Evolutionary conservation across 2,888 invertebrate genomes (phyloP).

Genomic region (Melinopterus prodromus): DNA sequence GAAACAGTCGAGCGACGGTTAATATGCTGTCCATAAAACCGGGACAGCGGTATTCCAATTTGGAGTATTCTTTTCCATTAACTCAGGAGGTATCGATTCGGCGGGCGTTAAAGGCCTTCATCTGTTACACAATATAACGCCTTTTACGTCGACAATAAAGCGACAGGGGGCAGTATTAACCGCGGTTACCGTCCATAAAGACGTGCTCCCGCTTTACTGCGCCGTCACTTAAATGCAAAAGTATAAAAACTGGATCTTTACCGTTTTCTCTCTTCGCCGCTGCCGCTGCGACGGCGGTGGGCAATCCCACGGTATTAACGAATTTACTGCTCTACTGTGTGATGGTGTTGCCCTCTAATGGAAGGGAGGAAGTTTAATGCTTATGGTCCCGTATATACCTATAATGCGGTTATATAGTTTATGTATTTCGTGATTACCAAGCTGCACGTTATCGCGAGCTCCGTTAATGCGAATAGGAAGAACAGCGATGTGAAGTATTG

Average conservation of each 20-base stretch:
- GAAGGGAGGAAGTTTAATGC: conserved; percentile 4
- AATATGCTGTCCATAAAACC: not conserved
- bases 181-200: conserved; percentile 22
- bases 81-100: conserved; percentile 17
- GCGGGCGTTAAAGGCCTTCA: conserved; percentile 20
- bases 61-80: conserved; percentile 17
- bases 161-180: conserved; percentile 12
- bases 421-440: not conserved
- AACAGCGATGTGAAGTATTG: not conserved
- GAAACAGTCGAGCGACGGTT: not conserved
- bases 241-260: conserved; percentile 25
- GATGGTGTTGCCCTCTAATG: not conserved
- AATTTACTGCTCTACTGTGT: not conserved
- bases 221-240: conserved; percentile 21
- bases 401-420: not conserved
- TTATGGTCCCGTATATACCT: not conserved
- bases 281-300: not conserved
- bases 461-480: not conserved
- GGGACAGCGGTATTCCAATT: not conserved
- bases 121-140: conserved; percentile 25
- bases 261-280: not conserved
- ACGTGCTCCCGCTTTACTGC: conserved; percentile 16
- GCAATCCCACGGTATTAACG: not conserved
- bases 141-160: conserved; percentile 25
- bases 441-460: not conserved